Evolutionary conservation across 2,888 invertebrate species (phyloP), one percentile per base, ranked within the genome.

Genomic region (Lobophora halterata): DNA sequence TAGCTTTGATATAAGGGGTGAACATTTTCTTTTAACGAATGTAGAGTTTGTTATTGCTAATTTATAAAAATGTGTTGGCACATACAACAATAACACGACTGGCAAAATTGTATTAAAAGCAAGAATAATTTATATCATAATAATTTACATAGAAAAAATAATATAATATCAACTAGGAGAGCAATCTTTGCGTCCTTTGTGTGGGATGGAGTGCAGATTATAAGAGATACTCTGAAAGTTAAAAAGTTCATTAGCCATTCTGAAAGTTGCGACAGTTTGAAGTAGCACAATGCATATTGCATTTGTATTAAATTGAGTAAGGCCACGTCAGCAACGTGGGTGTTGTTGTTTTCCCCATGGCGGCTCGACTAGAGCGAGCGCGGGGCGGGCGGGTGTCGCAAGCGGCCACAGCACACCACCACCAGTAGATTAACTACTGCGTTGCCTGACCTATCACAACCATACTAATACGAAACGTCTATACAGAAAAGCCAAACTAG

Each of bases 331-430:
- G 58, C 56, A 58, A 46, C 61, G 71, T 71, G 61, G 72, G 70
- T 66, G 71, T 63, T 64, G 66, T 66, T 69, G 66, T 73, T 71
- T 71, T 70, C 71, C 71, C 74, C 71, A 70, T 72, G 69, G 67
- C 58, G 50, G 65, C 55, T 54, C 48, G 57, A 52, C 50, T 51
- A 43, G 61, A 43, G 58, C 29, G 47, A 33, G 60, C 46, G 59
- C 61, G 63, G 62, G 61, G 55, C 50, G 62, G 61, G 55, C 50
- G 56, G 60, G 71, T 73, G 80, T 75, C 78, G 79, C 72, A 78
- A 77, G 73, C 21, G 5, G 10, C 3, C 37, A 37, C 25, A 37
- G 43, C 20, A n/a, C 7, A 18, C 7, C 4, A 6, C 20, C 7
- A 25, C 11, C 43, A 33, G 43, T 14, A n/a, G 1, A 5, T 57